Evolutionary conservation across 2,888 invertebrate species (phyloP).

Genomic region (Drosophila atripex): DNA sequence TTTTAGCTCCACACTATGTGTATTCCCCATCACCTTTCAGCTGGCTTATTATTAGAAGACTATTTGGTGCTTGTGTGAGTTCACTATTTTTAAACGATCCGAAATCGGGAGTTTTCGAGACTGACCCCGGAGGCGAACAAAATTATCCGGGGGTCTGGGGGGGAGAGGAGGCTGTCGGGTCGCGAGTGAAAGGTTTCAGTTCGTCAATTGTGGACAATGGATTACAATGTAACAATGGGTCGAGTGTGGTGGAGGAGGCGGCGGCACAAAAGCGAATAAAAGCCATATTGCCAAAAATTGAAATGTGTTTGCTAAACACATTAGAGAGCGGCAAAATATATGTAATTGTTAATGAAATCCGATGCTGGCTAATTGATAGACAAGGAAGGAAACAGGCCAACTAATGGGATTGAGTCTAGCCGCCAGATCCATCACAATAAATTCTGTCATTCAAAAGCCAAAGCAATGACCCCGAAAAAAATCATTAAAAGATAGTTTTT

Average conservation of each 20-base stretch:
- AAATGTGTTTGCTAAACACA: not conserved
- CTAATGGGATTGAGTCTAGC: not conserved
- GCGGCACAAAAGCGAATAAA: conserved; percentile 5
- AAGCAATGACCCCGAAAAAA: not conserved
- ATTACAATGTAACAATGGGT: conserved; percentile 5
- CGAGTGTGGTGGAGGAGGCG: not conserved
- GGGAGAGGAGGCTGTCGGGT: not conserved
- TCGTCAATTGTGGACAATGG: conserved; percentile 12
- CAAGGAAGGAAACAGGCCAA: not conserved
- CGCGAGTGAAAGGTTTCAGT: conserved; percentile 39
- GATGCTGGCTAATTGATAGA: not conserved
- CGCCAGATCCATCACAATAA: not conserved
- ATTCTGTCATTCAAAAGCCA: not conserved
- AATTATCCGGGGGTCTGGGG: not conserved
- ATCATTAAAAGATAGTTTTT: conserved; percentile 1
- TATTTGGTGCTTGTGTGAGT: conserved; percentile 25
- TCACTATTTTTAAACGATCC: conserved; percentile 63
- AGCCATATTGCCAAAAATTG: conserved; percentile 2
- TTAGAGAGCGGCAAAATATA: not conserved
- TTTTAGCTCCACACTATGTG: conserved; percentile 16
- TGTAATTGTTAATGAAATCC: not conserved
- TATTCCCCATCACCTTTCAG: conserved; percentile 4
- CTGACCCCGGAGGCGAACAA: conserved; percentile 8
- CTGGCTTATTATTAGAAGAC: conserved; percentile 53
- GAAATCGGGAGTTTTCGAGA: conserved; percentile 49